These are phyloP conservation scores for Macroglossus sobrinus DNA, from an alignment of 2,113 vertebrate species.

Conservation along the genomic window DNA sequence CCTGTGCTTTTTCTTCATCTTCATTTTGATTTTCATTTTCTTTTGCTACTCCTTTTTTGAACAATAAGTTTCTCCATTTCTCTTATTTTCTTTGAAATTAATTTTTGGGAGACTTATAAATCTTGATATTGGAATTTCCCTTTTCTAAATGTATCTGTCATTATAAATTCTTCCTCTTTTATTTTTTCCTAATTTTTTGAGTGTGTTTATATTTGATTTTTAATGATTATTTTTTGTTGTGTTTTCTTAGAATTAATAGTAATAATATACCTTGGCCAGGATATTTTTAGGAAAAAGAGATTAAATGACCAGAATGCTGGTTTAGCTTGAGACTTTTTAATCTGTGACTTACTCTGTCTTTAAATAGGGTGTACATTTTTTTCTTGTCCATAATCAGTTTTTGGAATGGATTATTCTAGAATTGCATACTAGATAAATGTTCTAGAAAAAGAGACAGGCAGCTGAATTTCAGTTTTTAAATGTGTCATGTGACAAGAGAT, in stretches of 20 bases:
- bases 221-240: not conserved
- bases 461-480: conserved; percentile 45
- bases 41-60: not conserved
- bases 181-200: not conserved
- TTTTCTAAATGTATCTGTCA: not conserved
- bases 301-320: not conserved
- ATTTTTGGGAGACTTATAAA: not conserved
- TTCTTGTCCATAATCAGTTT: not conserved
- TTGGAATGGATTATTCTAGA: not conserved
- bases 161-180: not conserved
- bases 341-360: not conserved
- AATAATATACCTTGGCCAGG: not conserved
- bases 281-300: not conserved
- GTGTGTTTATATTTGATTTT: not conserved
- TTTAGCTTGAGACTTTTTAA: not conserved
- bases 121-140: not conserved
- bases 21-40: not conserved
- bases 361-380: not conserved
- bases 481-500: not conserved
- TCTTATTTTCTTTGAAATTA: not conserved
- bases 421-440: not conserved
- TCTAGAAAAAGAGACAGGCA: conserved; percentile 16
- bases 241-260: not conserved
- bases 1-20: not conserved
- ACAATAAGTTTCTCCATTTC: not conserved